Evolutionary conservation across 1,140 invertebrate genomes (phyloP).

Genomic region (Papilio aristodemus): DNA sequence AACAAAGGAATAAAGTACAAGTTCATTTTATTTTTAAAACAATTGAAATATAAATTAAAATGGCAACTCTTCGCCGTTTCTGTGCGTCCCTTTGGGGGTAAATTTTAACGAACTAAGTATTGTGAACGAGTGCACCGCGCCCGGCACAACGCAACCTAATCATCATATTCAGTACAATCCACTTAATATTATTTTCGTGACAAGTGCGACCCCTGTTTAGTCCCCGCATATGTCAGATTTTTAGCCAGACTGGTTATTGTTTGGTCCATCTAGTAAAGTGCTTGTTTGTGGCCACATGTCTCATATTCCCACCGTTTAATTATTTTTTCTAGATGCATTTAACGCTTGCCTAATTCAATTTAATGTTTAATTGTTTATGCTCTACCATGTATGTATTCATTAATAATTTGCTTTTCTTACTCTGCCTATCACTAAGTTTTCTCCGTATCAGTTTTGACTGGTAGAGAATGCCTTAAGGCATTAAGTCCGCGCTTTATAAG

Average conservation of each 20-base stretch:
- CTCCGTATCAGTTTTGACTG: too few species aligned
- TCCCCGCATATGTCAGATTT: conserved; percentile 60
- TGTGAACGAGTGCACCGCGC: conserved; percentile 42
- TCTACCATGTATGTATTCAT: too few species aligned
- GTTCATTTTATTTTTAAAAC: too few species aligned
- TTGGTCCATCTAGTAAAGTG: conserved; percentile 19
- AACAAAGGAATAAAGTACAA: too few species aligned
- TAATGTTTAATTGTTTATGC: too few species aligned
- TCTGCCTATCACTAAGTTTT: too few species aligned
- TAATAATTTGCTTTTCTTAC: too few species aligned
- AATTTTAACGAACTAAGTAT: conserved; percentile 70
- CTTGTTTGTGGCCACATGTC: conserved; percentile 26
- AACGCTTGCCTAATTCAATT: neutral
- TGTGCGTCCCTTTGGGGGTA: conserved; percentile 41
- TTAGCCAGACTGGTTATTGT: conserved; percentile 33
- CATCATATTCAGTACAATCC: conserved; percentile 73
- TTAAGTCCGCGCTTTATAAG: too few species aligned
- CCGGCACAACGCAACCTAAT: conserved; percentile 49
- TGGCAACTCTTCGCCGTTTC: conserved; percentile 34
- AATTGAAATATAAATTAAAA: neutral
- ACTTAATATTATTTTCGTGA: conserved; percentile 63
- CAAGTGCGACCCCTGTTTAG: conserved; percentile 54
- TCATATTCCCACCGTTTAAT: conserved; percentile 13
- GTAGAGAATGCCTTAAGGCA: too few species aligned
- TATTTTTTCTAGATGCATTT: neutral